phyloP scores from a whole-genome alignment of 2,797 vertebrate species.

The Eurystomus glaucurus region DNA sequence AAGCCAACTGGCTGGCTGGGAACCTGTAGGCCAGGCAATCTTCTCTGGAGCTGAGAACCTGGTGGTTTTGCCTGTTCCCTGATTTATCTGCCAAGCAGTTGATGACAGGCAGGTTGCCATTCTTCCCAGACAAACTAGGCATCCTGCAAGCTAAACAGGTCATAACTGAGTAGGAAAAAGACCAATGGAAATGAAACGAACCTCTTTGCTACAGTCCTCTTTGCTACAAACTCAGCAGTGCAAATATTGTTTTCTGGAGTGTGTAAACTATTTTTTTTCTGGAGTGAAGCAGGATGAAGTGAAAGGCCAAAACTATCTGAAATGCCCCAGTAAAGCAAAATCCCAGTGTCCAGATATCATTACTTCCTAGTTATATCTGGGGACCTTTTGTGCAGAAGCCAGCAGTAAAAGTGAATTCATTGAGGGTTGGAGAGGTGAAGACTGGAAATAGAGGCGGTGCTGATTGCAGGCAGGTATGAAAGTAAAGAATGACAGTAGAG shows the following conservation, averaged over 20 bases:
- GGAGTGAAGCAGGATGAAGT: background rate
- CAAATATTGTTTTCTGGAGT: background rate
- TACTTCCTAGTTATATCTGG: background rate
- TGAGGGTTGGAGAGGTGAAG: background rate
- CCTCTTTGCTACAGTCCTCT: background rate
- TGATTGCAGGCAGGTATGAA: background rate
- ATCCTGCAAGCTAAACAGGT: background rate
- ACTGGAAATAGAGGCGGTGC: background rate
- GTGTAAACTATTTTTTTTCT: background rate
- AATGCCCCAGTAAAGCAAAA: background rate
- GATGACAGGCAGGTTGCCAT: background rate
- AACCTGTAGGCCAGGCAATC: background rate
- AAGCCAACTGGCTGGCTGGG: background rate
- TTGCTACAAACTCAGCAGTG: background rate
- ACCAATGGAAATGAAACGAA: background rate
- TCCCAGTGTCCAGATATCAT: background rate
- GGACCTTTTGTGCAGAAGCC: background rate
- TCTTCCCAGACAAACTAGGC: background rate
- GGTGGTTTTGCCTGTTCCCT: background rate
- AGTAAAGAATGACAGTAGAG: background rate
- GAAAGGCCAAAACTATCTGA: background rate
- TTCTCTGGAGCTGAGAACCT: background rate
- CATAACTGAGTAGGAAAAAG: background rate
- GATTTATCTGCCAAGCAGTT: background rate
- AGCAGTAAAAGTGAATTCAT: background rate